Base-by-base conservation (phyloP, 2,888 invertebrate species). In the Doris montereyensis region DNA sequence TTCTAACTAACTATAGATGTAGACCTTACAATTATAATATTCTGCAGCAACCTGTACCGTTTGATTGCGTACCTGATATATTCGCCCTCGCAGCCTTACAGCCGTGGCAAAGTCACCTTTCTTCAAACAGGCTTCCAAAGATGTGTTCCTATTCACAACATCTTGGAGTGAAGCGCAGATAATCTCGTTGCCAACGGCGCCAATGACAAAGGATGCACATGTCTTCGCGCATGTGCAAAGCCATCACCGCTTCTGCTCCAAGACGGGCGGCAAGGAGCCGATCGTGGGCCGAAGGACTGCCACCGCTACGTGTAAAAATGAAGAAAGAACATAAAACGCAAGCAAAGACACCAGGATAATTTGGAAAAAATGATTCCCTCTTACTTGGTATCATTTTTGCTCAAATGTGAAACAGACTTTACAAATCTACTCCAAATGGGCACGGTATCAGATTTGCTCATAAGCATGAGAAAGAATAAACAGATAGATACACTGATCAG, bases 21-120 rank as follows among this genome's bases (percentile, higher is more conserved):
- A n/a, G n/a, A n/a, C n/a, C n/a, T n/a, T n/a, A n/a, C n/a, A n/a
- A n/a, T n/a, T n/a, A n/a, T n/a, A n/a, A n/a, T n/a, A n/a, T n/a
- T n/a, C n/a, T n/a, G n/a, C n/a, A n/a, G n/a, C n/a, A n/a, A n/a
- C n/a, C n/a, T n/a, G n/a, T n/a, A n/a, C n/a, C n/a, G n/a, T n/a
- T n/a, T n/a, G n/a, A n/a, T n/a, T n/a, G n/a, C 5, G 17, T 41
- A 79, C 79, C 79, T 79, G 79, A 28, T 76, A 79, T 26, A 21
- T 26, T 32, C 52, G 35, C 24, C 79, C 79, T 2, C 76, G 52
- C 3, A 41, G 32, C 0, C 41, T 24, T 0, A 79, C 71, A 0
- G 35, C 76, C n/a, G 75, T 70, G 0, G 52, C 17, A 41, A 52
- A 79, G 35, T 79, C 70, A 8, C 24, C n/a, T 1, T 79, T 60